Evolutionary conservation across 2,797 vertebrate species (phyloP).

Genomic region (Babyrousa celebensis): DNA sequence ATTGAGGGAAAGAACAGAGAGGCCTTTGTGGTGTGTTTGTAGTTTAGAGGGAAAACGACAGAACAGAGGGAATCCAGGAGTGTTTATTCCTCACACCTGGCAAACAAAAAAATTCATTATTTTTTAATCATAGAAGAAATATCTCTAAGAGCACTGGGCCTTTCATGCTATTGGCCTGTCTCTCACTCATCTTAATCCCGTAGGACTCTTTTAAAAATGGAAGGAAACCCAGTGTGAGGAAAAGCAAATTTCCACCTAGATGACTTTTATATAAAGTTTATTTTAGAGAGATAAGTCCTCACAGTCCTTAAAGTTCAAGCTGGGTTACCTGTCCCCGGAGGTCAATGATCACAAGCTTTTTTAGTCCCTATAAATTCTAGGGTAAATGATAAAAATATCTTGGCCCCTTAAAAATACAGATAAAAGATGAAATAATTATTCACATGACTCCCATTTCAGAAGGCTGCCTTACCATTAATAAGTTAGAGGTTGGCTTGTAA

Average conservation of each 20-base stretch:
- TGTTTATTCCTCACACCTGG: conserved; percentile 79
- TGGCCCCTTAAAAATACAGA: conserved; percentile 35
- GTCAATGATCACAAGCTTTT: background rate
- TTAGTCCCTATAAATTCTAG: background rate
- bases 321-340: background rate
- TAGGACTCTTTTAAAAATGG: conserved; percentile 65
- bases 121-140: conserved; percentile 81
- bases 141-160: conserved; percentile 47
- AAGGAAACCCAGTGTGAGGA: conserved; percentile 61
- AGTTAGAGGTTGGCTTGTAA: conserved; percentile 81
- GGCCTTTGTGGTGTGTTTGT: conserved; percentile 73
- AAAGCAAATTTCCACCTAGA: conserved; percentile 52
- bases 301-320: background rate
- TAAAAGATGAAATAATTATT: conserved; percentile 72
- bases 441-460: conserved; percentile 69
- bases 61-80: conserved; percentile 73
- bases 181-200: conserved; percentile 45
- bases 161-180: conserved; percentile 23
- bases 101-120: conserved; percentile 80
- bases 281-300: conserved; percentile 64
- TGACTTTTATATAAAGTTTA: conserved; percentile 72
- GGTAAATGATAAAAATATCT: conserved; percentile 26
- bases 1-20: conserved; percentile 68
- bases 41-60: conserved; percentile 55
- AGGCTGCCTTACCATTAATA: conserved; percentile 75